A percentile compares a stretch with the other conserved stretches of the same genome.
These are phyloP conservation scores for Archips xylosteana DNA, from an alignment of 2,888 invertebrate genomes.

Conservation along the genomic window DNA sequence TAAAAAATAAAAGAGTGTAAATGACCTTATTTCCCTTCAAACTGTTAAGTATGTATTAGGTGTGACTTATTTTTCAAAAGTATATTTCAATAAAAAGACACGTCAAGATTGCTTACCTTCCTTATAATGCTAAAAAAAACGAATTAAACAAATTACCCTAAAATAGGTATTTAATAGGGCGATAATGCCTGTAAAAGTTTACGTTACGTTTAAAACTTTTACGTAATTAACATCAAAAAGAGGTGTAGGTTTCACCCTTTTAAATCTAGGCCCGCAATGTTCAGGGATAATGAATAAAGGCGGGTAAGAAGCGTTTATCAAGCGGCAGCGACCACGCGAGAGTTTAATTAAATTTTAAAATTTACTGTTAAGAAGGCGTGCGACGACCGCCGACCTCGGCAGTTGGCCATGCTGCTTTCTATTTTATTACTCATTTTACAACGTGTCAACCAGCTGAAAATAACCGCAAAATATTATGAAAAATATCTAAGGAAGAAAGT, in stretches of 20 bases:
- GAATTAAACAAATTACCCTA: background rate
- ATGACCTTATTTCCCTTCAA: too few relatives aligned
- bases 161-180: background rate
- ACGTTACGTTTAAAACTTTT: slow-evolving; percentile 16
- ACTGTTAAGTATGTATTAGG: too few relatives aligned
- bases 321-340: slow-evolving; percentile 71
- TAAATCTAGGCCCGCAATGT: slow-evolving; percentile 44
- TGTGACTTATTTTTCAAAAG: too few relatives aligned
- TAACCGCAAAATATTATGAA: background rate
- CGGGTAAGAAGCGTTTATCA: slow-evolving; percentile 73
- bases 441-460: slow-evolving; percentile 6
- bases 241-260: slow-evolving; percentile 34
- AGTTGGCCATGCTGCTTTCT: slow-evolving; percentile 54
- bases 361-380: slow-evolving; percentile 73
- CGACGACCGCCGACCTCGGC: slow-evolving; percentile 56
- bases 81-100: too few relatives aligned
- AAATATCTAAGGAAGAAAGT: background rate
- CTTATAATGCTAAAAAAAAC: too few relatives aligned
- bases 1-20: too few relatives aligned
- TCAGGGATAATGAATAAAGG: slow-evolving; percentile 60
- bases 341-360: slow-evolving; percentile 81
- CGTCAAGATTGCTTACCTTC: too few relatives aligned
- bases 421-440: slow-evolving; percentile 59
- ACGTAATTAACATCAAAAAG: slow-evolving; percentile 35
- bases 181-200: background rate